These are phyloP conservation scores for Nycticorax nycticorax DNA, from an alignment of 2,113 vertebrate genomes.

Conservation along the genomic window DNA sequence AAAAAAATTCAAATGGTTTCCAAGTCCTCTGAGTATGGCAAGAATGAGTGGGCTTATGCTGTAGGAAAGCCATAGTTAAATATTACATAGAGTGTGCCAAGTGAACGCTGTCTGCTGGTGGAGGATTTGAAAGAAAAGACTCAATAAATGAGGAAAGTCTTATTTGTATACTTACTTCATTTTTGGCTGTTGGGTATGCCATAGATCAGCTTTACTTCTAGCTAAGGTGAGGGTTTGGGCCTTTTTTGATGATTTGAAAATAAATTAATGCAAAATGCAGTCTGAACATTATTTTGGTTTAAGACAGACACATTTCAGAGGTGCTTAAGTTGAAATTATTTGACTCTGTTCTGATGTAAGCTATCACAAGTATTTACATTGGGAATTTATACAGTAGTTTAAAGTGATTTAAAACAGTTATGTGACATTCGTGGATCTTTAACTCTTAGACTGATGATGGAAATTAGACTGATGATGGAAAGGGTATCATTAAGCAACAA, in stretches of 20 bases:
- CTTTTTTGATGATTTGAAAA: not conserved
- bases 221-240: not conserved
- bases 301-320: not conserved
- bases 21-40: not conserved
- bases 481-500: not conserved
- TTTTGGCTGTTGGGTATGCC: not conserved
- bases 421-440: not conserved
- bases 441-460: not conserved
- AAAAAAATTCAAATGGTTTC: not conserved
- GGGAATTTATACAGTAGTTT: not conserved
- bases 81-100: accelerated
- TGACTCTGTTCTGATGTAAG: not conserved
- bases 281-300: not conserved
- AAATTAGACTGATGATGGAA: not conserved
- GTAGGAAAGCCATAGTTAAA: not conserved
- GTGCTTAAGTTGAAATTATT: not conserved
- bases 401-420: not conserved
- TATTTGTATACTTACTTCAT: not conserved
- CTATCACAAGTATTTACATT: not conserved
- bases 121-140: not conserved
- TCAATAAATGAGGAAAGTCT: not conserved
- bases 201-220: not conserved
- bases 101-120: not conserved
- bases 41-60: not conserved
- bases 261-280: not conserved